Percentiles rank a stretch among this genome's conserved stretches.
These are phyloP conservation scores for Ypsolopha scabrella DNA, from an alignment of 2,888 invertebrate genomes.

Conservation along the genomic window DNA sequence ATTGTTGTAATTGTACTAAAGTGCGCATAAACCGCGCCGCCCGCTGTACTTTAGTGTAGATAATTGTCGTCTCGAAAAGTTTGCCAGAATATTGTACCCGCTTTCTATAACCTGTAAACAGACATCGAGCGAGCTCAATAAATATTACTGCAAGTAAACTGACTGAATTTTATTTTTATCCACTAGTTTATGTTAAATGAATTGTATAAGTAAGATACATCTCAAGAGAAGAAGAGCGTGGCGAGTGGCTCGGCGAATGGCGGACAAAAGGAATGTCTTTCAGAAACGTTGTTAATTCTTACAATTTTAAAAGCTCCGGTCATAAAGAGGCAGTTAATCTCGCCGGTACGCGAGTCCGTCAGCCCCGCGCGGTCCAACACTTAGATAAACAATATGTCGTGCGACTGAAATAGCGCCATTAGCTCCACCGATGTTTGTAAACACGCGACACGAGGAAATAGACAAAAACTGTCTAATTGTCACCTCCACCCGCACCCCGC, in stretches of 20 bases:
- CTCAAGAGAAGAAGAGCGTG: too few relatives aligned
- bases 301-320: background rate
- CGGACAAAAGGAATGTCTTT: background rate
- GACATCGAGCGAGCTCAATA: constrained; percentile 19
- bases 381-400: constrained; percentile 31
- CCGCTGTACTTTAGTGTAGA: too few relatives aligned
- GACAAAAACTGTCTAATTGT: background rate
- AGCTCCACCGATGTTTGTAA: constrained; percentile 43
- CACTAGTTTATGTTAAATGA: background rate
- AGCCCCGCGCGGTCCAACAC: constrained; percentile 12
- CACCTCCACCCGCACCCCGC: constrained; percentile 4
- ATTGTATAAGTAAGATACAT: too few relatives aligned
- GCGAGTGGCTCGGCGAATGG: background rate
- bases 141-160: constrained; percentile 16
- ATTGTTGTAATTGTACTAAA: too few relatives aligned
- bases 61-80: too few relatives aligned
- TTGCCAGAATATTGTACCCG: too few relatives aligned
- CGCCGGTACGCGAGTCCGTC: background rate
- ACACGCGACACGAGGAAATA: constrained; percentile 24
- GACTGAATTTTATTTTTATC: background rate
- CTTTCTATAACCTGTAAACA: constrained; percentile 7
- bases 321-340: background rate
- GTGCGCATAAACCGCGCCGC: too few relatives aligned
- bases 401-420: constrained; percentile 43
- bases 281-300: background rate